Evolutionary conservation across 2,888 invertebrate species (phyloP).

Genomic region (Folsomia manolachei): DNA sequence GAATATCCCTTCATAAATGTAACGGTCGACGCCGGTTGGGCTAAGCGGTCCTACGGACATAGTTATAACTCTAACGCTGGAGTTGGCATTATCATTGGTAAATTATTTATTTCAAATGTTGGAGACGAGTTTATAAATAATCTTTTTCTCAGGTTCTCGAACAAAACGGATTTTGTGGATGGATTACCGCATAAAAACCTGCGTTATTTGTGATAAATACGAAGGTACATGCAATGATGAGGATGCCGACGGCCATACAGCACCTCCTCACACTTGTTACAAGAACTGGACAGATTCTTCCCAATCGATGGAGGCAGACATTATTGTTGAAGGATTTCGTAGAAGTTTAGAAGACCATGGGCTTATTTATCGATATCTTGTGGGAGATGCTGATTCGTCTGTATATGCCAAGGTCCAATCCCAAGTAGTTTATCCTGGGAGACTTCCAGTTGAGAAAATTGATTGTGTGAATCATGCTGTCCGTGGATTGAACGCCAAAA

Average conservation of each 20-base stretch:
- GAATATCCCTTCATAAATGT: constrained; percentile 22
- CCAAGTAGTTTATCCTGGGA: constrained; percentile 16
- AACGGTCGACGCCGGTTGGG: constrained; percentile 29
- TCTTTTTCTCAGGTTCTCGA: not conserved
- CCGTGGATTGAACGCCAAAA: constrained; percentile 21
- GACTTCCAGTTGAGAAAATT: constrained; percentile 19
- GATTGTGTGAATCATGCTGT: constrained; percentile 36
- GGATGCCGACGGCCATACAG: not conserved
- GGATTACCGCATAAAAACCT: constrained; percentile 3
- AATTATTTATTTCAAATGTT: not conserved
- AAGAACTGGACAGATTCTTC: constrained; percentile 23
- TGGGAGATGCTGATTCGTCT: constrained; percentile 34
- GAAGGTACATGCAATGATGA: not conserved
- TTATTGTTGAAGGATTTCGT: constrained; percentile 28
- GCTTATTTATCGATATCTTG: constrained; percentile 27
- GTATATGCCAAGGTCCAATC: constrained; percentile 20
- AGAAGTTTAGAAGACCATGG: constrained; percentile 24
- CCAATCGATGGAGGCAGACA: constrained; percentile 20
- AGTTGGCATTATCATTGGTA: constrained; percentile 22
- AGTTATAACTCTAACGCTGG: constrained; percentile 22
- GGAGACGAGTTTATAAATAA: not conserved
- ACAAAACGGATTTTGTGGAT: constrained; percentile 20
- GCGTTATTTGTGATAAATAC: constrained; percentile 11
- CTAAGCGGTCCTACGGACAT: constrained; percentile 27
- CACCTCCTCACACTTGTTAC: constrained; percentile 20